Base-by-base conservation (phyloP, 1,140 invertebrate genomes). In the Drosophila baimaii region DNA sequence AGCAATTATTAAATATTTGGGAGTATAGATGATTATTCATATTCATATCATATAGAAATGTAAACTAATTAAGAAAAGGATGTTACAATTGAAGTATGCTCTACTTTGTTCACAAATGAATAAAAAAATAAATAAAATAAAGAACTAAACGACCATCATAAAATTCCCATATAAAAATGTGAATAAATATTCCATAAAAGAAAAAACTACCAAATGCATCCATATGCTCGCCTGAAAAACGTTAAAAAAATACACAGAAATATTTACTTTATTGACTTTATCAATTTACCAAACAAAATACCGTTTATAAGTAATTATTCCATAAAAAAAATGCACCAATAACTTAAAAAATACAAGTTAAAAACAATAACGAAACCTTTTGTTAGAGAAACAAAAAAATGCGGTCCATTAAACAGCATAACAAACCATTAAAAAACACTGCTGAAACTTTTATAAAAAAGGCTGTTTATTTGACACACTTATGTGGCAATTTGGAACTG, bases 311-410 rank as follows among this genome's bases (percentile, higher is more conserved):
- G 4, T 19, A 52, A 52, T 52, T 52, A 52, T 21, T 8, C 5
- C 41, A 12, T 7, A 35, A 15, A 52, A 52, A 52, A 21, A 33
- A 33, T 15, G 1, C 5, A 10, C 5, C 23, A 12, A 17, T n/a
- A 47, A 27, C 7, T 5, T 27, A 8, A 5, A 0, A 0, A 54
- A 54, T n/a, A 54, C 15, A 54, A 23, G 8, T 21, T 35, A 35
- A 54, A 35, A 54, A 54, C 13, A 54, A 54, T 54, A 54, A 54
- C 19, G 4, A 52, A 52, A 54, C 31, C 51, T 54, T 52, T 54
- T 54, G 51, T 54, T 35, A 35, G 31, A 23, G 51, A 54, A 54
- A 54, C 51, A 54, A 54, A 10, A 19, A 23, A 54, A 35, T 35
- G 13, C 19, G 13, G 19, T 35, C 51, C 19, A 54, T 54, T 54